phyloP scores from a whole-genome alignment of 2,888 invertebrate genomes.

The Tenodera sinensis region DNA sequence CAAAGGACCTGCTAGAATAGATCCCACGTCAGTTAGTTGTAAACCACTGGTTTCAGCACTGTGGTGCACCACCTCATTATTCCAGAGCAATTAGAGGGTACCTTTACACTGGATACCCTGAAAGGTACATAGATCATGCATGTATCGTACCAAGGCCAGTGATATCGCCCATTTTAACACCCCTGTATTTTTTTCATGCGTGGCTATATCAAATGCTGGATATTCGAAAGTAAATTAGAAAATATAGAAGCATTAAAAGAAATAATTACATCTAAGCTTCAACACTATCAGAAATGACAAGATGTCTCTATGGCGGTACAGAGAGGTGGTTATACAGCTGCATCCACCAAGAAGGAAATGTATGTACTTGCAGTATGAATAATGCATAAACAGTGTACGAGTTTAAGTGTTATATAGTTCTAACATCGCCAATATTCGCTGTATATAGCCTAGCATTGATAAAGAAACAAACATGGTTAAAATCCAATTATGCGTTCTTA shows the following conservation, averaged over 20 bases:
- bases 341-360: background rate
- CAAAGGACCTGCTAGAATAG: background rate
- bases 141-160: no score
- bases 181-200: background rate
- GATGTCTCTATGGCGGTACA: no score
- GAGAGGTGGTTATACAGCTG: background rate
- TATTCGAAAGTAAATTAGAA: background rate
- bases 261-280: background rate
- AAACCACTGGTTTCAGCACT: background rate
- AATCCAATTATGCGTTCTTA: no score
- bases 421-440: no score
- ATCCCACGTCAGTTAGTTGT: background rate
- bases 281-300: background rate
- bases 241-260: background rate
- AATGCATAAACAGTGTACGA: no score
- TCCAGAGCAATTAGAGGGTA: background rate
- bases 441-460: no score
- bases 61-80: background rate
- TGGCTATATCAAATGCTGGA: background rate
- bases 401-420: no score
- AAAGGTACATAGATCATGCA: background rate
- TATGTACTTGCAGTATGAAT: background rate
- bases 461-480: no score
- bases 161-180: background rate
- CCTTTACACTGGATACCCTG: background rate